Base-by-base conservation (phyloP, 2,797 vertebrate genomes). In the Pitangus sulphuratus region DNA sequence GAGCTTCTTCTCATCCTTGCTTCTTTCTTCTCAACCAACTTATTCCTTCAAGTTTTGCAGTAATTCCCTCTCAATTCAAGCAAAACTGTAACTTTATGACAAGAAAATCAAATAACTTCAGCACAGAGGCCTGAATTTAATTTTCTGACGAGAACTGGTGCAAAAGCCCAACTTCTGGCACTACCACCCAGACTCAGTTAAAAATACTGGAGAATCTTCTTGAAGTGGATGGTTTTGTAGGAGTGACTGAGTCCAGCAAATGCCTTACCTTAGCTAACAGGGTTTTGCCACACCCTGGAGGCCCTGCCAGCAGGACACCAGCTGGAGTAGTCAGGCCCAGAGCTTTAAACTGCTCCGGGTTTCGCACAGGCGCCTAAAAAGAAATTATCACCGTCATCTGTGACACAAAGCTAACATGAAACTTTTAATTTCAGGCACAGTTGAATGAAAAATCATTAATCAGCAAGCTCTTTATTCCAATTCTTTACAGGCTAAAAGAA, bases 281-380 rank as follows among this genome's bases (percentile, higher is more conserved):
- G 1, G 99, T 99, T 95, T 99, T 99, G 48, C 99, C 99, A 96
- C 99, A 99, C 22, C 99, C 99, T 42, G 99, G 99, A 61, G 99
- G 99, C 58, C 99, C 99, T 35, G 99, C 99, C 68, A 99, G 98
- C 72, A 99, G 97, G 28, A 99, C 98, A 16, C 99, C 99, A n/a
- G 99, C 98, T 8, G 99, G 99, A 84, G 98, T 97, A 53, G 95
- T 98, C 71, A 99, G 98, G 11, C 99, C 99, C 64, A 99, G 98
- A 58, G 99, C 98, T 95, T 74, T 98, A 94, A 99, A 99, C 91
- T 98, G 98, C 84, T 99, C 98, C 15, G 99, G 99, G 89, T 98
- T 98, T 40, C 98, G 98, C 26, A 99, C 98, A 2, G 99, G 99
- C 39, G 99, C 99, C 99, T 99, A 40, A 89, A 96, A 54, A 87